A percentile compares a stretch with the other conserved stretches of the same genome.
These are phyloP conservation scores for Drosophila suzukii DNA, from an alignment of 1,140 invertebrate genomes.

Conservation along the genomic window DNA sequence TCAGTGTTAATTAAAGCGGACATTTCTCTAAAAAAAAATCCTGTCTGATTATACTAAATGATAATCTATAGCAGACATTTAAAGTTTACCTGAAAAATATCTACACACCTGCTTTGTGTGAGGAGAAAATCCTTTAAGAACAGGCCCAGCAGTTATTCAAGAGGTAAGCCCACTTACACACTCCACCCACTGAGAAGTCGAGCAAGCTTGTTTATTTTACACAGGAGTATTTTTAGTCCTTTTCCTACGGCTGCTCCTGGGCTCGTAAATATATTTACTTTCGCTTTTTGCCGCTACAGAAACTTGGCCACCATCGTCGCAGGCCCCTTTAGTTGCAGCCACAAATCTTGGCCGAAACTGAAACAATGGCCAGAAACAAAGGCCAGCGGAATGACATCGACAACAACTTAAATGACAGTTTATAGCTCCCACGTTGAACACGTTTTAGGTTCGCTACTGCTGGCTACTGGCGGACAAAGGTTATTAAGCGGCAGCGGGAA, in stretches of 20 bases:
- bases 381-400: conserved; percentile 72
- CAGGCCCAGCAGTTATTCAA: not conserved
- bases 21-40: not conserved
- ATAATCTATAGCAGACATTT: not conserved
- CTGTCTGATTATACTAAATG: not conserved
- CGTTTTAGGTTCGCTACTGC: conserved; percentile 26
- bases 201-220: conserved; percentile 70
- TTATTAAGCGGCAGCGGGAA: conserved; percentile 64
- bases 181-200: conserved; percentile 27
- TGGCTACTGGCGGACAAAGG: conserved; percentile 57
- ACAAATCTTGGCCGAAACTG: conserved; percentile 74
- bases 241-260: conserved; percentile 25
- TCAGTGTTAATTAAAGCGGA: conserved; percentile 24
- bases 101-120: conserved; percentile 5
- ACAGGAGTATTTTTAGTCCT: conserved; percentile 71
- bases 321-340: conserved; percentile 50
- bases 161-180: conserved; percentile 46
- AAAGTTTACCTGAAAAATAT: not conserved
- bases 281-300: conserved; percentile 61
- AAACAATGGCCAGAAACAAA: conserved; percentile 40
- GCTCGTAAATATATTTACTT: conserved; percentile 81
- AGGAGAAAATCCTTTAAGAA: conserved; percentile 42
- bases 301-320: conserved; percentile 47
- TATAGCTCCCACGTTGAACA: conserved; percentile 79
- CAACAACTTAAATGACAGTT: conserved; percentile 82